Evolutionary conservation across 37 sponge, comb jelly and placozoan genomes (phyloP), one percentile per base, ranked within the genome.

Genomic region (Eunapius fragilis): DNA sequence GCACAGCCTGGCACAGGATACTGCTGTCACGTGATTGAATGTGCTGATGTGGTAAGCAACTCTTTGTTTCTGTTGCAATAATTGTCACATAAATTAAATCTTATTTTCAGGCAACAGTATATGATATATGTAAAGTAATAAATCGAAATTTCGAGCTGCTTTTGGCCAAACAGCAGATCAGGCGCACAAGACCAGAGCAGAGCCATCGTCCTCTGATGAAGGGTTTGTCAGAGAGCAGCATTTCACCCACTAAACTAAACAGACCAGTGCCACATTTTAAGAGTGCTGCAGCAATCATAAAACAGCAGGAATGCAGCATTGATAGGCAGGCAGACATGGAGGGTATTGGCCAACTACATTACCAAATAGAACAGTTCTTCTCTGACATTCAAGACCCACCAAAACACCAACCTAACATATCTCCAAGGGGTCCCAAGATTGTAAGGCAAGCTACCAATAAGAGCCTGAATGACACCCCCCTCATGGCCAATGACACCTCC

Each of bases 11-110:
- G 35, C n/a, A 26, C 35, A 4, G 69, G 25, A 12, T 91, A 72
- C 75, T 79, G 87, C 80, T 94, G 96, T 49, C 81, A 92, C 37
- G 94, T 96, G 14, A 25, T 96, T 5, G 91, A 96, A 76, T 90
- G 94, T 87, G 89, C 68, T n/a, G 91, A 38, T 84, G 94, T 91
- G 89, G 96, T 93, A 71, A 71, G 86, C 25, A 25, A 68, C 22
- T 26, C 31, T n/a, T 10, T 58, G 23, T 34, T 17, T 31, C 23
- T 71, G 25, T 77, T 24, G 35, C 34, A 69, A 12, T 41, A 19
- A 32, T 69, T 6, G 30, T 34, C 9, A 47, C 77, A 35, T 27
- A 30, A 49, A 25, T 47, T 31, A 14, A 33, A 2, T 85, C 70
- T 87, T 2, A 14, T 68, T 34, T 74, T 11, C 48, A 96, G 96